Percentiles rank a stretch among this genome's conserved stretches.
phyloP scores from a whole-genome alignment of 2,888 invertebrate genomes.

The Parasteatoda lunata region DNA sequence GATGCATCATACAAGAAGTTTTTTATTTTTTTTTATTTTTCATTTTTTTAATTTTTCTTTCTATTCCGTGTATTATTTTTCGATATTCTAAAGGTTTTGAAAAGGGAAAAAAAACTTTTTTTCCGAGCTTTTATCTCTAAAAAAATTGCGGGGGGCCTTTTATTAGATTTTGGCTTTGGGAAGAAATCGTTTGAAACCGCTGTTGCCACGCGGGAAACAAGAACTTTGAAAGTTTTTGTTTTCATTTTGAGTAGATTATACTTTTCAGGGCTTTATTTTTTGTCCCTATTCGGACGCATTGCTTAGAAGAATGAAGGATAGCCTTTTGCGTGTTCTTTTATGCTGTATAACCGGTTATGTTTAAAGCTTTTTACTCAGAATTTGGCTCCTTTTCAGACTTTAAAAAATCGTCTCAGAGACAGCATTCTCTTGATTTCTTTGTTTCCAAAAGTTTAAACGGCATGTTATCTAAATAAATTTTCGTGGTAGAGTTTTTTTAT shows the following conservation, averaged over 20 bases:
- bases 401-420: not conserved
- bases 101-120: not conserved
- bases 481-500: not conserved
- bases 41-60: not conserved
- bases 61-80: constrained; percentile 4
- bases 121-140: constrained; percentile 2
- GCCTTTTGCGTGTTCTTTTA: constrained; percentile 7
- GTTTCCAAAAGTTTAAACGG: not conserved
- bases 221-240: constrained; percentile 9
- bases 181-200: constrained; percentile 6
- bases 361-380: not conserved
- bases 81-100: not conserved
- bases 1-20: constrained; percentile 3
- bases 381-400: constrained; percentile 30
- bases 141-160: constrained; percentile 6
- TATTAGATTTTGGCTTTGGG: constrained; percentile 16
- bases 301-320: constrained; percentile 7
- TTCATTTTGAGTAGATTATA: constrained; percentile 22
- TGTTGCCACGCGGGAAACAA: constrained; percentile 13
- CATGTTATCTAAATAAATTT: not conserved
- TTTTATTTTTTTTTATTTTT: not conserved
- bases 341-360: not conserved
- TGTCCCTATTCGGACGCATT: constrained; percentile 6
- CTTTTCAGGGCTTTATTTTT: constrained; percentile 17
- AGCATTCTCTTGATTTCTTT: not conserved